Conservation (phyloP, 2,888 invertebrate genomes). For the Pristionchus arcanus region DNA sequence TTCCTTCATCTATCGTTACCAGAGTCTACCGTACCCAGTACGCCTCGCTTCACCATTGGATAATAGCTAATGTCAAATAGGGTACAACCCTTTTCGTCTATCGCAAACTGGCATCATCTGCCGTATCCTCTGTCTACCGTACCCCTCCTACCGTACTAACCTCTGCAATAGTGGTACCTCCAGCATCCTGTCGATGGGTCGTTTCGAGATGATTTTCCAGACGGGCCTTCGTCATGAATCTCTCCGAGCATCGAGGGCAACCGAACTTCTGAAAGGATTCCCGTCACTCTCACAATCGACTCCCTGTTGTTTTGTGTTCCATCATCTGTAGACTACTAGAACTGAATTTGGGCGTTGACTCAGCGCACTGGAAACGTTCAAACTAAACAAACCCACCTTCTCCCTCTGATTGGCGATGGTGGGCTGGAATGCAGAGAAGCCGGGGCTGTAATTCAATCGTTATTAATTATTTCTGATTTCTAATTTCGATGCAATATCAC, state of each 20-base stretch:
- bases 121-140: neutral
- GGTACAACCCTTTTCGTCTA: neutral
- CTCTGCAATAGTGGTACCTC: neutral
- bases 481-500: neutral
- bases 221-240: constrained; percentile 27
- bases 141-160: neutral
- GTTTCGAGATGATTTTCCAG: neutral
- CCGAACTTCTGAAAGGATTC: constrained; percentile 22
- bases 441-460: constrained; percentile 28
- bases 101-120: neutral
- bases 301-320: neutral
- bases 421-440: neutral
- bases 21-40: too few relatives aligned
- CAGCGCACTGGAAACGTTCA: neutral
- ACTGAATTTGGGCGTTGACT: neutral
- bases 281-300: neutral
- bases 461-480: neutral
- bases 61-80: too few relatives aligned
- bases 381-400: constrained; percentile 25
- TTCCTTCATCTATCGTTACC: too few relatives aligned
- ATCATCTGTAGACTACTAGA: neutral
- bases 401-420: constrained; percentile 20
- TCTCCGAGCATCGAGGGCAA: neutral
- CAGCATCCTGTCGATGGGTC: neutral
- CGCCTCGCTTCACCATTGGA: too few relatives aligned